phyloP scores from a whole-genome alignment of 2,888 invertebrate genomes.

The Pterostichus niger region DNA sequence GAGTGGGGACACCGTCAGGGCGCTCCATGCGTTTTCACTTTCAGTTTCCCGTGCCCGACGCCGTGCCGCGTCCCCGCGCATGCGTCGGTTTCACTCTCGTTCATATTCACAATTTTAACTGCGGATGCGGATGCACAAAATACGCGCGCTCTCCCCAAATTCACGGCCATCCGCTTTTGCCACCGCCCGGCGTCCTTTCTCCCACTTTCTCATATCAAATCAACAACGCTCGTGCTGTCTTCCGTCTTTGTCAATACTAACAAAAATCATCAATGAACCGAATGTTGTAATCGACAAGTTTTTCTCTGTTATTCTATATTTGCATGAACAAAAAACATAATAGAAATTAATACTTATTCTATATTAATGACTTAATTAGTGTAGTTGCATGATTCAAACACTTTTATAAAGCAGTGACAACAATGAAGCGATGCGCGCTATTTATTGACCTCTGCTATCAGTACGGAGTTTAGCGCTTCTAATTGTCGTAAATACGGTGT shows the following conservation, averaged over 20 bases:
- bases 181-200: not conserved
- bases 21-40: conserved; percentile 75
- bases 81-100: conserved; percentile 75
- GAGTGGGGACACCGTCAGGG: conserved; percentile 60
- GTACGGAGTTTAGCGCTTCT: conserved; percentile 66
- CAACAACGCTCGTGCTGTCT: not conserved
- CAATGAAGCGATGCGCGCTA: conserved; percentile 29
- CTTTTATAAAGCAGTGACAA: not conserved
- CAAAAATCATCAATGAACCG: not conserved
- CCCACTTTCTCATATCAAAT: not conserved
- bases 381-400: too few species aligned
- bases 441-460: conserved; percentile 51
- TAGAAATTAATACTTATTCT: too few species aligned
- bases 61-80: conserved; percentile 73
- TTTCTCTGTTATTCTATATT: too few species aligned
- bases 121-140: conserved; percentile 28
- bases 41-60: conserved; percentile 74
- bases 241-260: not conserved
- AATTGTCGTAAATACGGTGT: conserved; percentile 75
- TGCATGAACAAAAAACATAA: too few species aligned
- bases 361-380: too few species aligned
- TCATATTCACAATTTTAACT: conserved; percentile 56
- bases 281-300: not conserved
- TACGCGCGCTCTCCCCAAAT: conserved; percentile 39
- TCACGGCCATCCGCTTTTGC: conserved; percentile 17